Percentiles rank a stretch among this genome's conserved stretches.
Conservation (phyloP, 1,140 invertebrate genomes). For the Lepidurus arcticus region DNA sequence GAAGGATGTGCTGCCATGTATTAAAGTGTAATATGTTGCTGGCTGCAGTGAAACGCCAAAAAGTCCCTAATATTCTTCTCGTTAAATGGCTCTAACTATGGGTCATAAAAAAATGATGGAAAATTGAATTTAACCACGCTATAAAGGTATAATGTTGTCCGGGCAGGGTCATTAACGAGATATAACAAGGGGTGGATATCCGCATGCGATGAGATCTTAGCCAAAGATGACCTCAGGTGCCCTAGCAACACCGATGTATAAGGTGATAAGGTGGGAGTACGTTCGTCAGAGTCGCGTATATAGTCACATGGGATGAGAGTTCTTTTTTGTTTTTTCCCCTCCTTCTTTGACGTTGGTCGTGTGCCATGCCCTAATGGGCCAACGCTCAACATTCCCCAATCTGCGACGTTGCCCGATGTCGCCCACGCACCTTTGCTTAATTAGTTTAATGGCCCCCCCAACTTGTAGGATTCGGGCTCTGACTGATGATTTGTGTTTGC, state of each 20-base stretch:
- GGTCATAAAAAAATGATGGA: slow-evolving; percentile 11
- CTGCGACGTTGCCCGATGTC: neutral
- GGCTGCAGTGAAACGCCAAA: neutral
- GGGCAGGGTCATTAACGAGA: neutral
- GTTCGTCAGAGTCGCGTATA: neutral
- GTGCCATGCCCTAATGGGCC: neutral
- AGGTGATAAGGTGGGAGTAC: neutral
- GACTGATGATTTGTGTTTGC: no score
- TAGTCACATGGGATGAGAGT: neutral
- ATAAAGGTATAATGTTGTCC: slow-evolving; percentile 19
- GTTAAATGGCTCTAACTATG: slow-evolving; percentile 10
- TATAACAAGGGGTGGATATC: neutral
- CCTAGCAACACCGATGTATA: slow-evolving; percentile 6
- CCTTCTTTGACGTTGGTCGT: neutral
- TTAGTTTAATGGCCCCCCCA: neutral
- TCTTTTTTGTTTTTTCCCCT: neutral
- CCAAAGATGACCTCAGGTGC: slow-evolving; percentile 9
- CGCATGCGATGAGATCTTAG: neutral
- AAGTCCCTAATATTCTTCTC: neutral
- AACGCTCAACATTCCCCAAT: neutral
- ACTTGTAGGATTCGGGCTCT: neutral
- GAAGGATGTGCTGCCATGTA: slow-evolving; percentile 10
- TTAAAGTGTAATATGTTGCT: slow-evolving; percentile 5
- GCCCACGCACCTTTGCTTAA: neutral
- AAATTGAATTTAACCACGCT: slow-evolving; percentile 12